Evolutionary conservation across 2,113 vertebrate species (phyloP).

Genomic region (Ciconia boyciana): DNA sequence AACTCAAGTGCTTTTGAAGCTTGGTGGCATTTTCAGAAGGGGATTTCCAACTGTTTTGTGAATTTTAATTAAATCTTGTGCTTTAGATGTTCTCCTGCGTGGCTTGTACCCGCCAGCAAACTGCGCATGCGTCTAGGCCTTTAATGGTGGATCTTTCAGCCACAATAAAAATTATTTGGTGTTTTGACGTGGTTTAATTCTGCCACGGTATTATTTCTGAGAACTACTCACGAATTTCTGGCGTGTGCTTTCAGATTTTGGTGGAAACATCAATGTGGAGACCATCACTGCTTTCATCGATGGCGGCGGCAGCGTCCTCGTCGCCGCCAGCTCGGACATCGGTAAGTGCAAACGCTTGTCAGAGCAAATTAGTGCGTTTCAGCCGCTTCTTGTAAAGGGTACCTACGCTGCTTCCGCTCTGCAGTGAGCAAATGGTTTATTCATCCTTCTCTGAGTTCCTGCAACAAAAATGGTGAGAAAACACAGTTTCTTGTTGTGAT

Average conservation of each 20-base stretch:
- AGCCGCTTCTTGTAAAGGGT: not conserved
- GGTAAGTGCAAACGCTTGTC: conserved; percentile 68
- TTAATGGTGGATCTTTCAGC: not conserved
- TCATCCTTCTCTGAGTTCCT: not conserved
- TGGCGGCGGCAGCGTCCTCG: conserved; percentile 91
- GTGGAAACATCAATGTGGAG: conserved; percentile 95
- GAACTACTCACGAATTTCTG: not conserved
- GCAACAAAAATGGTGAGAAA: not conserved
- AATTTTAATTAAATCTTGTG: rapidly evolving
- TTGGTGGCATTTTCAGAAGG: not conserved
- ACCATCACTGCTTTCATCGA: conserved; percentile 96
- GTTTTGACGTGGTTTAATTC: rapidly evolving
- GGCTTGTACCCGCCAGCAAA: not conserved
- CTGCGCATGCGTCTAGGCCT: rapidly evolving
- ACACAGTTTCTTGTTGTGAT: not conserved
- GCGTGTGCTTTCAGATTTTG: conserved; percentile 83
- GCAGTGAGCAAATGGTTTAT: not conserved
- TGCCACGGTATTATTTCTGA: rapidly evolving
- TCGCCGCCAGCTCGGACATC: conserved; percentile 92
- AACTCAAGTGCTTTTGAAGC: not conserved
- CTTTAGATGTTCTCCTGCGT: not conserved
- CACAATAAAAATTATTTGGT: rapidly evolving
- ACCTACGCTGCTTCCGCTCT: rapidly evolving
- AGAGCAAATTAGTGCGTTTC: rapidly evolving
- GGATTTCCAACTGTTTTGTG: not conserved